Base-by-base conservation (phyloP, 2,797 vertebrate species). In the Apogon talboti region DNA sequence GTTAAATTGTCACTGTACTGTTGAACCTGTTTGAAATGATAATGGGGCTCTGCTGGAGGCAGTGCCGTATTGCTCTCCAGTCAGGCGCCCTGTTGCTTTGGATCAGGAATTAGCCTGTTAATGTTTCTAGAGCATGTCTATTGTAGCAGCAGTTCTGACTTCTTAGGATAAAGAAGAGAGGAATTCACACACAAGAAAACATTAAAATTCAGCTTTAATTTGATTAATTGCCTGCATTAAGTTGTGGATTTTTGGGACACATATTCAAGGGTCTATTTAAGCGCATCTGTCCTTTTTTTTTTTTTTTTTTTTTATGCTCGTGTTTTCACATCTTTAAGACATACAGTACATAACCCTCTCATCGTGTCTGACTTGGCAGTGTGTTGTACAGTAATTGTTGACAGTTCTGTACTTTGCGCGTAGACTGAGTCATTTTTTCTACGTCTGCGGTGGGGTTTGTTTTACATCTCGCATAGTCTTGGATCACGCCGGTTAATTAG, bases 11-110 rank as follows among this genome's bases (percentile, higher is more conserved):
- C 92, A 86, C 90, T 92, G 87, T 91, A 92, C 88, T 91, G 92
- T 72, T 91, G 91, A 91, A 92, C 91, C 88, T 88, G 92, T 92
- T 93, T 93, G 93, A 94, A 94, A 95, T 94, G 90, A 91, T 94
- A 95, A 95, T 94, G 89, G 90, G 24, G 66, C 91, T 85, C 74
- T 37, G 87, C 76, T 91, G 82, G 72, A 87, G 83, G 89, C 79
- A 74, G 88, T 13, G 71, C 83, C 57, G 74, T 37, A 41, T 73
- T 47, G 69, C 77, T 28, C 76, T 71, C 75, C 59, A 53, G 73
- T 59, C 66, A 44, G 82, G 66, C 60, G 13, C 43, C 77, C 69
- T 71, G 79, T 82, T 82, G 84, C 77, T 79, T 49, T 45, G 73
- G 47, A 62, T 86, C 78, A 68, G 76, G 66, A 81, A 71, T 83